phyloP scores from a whole-genome alignment of 2,113 vertebrate species.

The Campylomormyrus numenius region DNA sequence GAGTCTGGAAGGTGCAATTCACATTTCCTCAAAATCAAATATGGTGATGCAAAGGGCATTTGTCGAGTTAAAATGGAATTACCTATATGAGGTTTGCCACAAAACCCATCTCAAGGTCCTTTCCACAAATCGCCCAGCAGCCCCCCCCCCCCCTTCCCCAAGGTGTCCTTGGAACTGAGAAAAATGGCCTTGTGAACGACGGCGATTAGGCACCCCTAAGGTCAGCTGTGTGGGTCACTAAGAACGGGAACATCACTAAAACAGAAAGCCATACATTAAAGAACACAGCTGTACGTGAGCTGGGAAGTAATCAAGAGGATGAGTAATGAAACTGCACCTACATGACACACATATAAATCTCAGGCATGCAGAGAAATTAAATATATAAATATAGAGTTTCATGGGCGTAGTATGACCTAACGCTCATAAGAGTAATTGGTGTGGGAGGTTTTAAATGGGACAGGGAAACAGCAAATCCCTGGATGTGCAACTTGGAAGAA shows the following conservation, averaged over 20 bases:
- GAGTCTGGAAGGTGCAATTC: background rate
- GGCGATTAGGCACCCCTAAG: background rate
- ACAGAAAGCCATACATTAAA: background rate
- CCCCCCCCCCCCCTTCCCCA: background rate
- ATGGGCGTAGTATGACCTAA: background rate
- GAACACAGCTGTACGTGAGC: background rate
- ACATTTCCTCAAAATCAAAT: background rate
- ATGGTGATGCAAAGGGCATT: background rate
- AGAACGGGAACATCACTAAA: background rate
- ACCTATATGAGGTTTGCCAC: background rate
- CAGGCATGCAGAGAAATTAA: constrained; percentile 6
- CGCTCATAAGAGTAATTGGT: background rate
- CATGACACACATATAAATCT: background rate
- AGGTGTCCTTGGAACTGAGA: background rate
- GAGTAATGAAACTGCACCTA: background rate
- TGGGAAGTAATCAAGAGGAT: background rate
- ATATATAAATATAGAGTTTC: background rate
- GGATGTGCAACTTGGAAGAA: background rate
- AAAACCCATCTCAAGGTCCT: background rate
- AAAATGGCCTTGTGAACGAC: background rate
- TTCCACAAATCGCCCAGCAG: background rate
- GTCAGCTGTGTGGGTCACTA: background rate
- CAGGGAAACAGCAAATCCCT: background rate
- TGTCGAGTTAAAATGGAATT: background rate
- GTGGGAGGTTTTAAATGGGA: background rate